Base-by-base conservation (phyloP, 2,888 invertebrate genomes). In the Oegoconia quadripuncta region DNA sequence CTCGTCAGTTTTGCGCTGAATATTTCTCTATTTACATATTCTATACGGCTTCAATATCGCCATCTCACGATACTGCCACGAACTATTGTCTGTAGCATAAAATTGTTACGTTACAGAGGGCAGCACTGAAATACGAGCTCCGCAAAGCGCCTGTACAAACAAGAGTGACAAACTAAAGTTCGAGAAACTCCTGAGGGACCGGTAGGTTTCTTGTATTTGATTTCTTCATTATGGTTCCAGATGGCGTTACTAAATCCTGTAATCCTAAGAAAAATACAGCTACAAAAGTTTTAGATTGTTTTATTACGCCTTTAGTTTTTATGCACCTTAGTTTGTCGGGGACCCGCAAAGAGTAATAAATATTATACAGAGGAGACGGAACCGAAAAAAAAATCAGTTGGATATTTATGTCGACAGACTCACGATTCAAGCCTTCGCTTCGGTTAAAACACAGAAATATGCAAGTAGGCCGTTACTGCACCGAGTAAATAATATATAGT, bases 71-170 rank as follows among this genome's bases (percentile, higher is more conserved):
- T 17, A 17, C 8, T 13, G 15, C 6, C 9, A n/a, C 13, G 8
- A 17, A 9, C 16, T 31, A 44, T 23, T 35, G 28, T 42, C 27
- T 22, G n/a, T n/a, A n/a, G n/a, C n/a, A n/a, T n/a, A n/a, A n/a
- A n/a, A n/a, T n/a, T n/a, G n/a, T n/a, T n/a, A n/a, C n/a, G n/a
- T 66, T 70, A 12, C 59, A 82, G 81, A 77, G 46, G 67, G 70
- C 53, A 75, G 74, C 53, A 61, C 66, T 23, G 62, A 66, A 37
- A 59, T 74, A 1, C 59, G 64, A 40, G 51, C 61, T 14, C 54
- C 50, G 17, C 50, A 41, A 20, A 50, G 46, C 22, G 52, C 50
- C 28, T 30, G n/a, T n/a, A 29, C 6, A 52, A 8, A 36, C 38
- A 68, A 67, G 47, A 52, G 42, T 23, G 64, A 72, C 44, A 64